These are phyloP conservation scores for Halcyon smyrnensis DNA, from an alignment of 2,797 vertebrate genomes.

Conservation along the genomic window DNA sequence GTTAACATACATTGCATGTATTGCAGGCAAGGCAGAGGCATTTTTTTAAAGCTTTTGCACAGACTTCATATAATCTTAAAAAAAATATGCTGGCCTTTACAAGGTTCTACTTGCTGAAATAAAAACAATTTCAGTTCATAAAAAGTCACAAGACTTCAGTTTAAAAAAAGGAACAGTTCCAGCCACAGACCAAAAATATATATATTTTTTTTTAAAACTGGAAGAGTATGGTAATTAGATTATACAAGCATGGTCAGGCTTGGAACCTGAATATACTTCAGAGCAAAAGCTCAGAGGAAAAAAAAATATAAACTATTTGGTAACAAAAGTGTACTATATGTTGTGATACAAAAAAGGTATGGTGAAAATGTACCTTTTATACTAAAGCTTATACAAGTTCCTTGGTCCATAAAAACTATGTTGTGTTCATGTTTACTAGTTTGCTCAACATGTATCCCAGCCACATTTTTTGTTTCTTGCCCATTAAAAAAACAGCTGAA, in stretches of 20 bases:
- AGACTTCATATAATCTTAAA: conserved; percentile 97
- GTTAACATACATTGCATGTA: conserved; percentile 88
- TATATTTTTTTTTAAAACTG: conserved; percentile 76
- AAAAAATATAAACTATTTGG: conserved; percentile 96
- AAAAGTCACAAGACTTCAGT: conserved; percentile 87
- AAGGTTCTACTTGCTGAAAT: conserved; percentile 89
- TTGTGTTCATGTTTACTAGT: conserved; percentile 89
- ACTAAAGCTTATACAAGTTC: conserved; percentile 99
- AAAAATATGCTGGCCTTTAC: conserved; percentile 91
- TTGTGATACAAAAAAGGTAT: conserved; percentile 98
- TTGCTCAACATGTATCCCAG: conserved; percentile 82
- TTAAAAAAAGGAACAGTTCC: conserved; percentile 83
- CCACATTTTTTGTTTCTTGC: conserved; percentile 87
- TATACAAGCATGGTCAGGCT: conserved; percentile 84
- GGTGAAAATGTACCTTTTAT: conserved; percentile 99
- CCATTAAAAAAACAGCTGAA: conserved; percentile 81
- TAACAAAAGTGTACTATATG: conserved; percentile 98
- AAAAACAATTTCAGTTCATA: conserved; percentile 81
- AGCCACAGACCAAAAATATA: conserved; percentile 86
- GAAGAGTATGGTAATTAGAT: conserved; percentile 85
- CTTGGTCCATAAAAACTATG: conserved; percentile 99
- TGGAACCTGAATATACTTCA: conserved; percentile 85
- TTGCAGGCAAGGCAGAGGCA: conserved; percentile 99
- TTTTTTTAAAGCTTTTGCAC: conserved; percentile 99
- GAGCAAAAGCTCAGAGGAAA: conserved; percentile 88